phyloP scores from a whole-genome alignment of 1,140 invertebrate species.

The Drosophila asahinai region DNA sequence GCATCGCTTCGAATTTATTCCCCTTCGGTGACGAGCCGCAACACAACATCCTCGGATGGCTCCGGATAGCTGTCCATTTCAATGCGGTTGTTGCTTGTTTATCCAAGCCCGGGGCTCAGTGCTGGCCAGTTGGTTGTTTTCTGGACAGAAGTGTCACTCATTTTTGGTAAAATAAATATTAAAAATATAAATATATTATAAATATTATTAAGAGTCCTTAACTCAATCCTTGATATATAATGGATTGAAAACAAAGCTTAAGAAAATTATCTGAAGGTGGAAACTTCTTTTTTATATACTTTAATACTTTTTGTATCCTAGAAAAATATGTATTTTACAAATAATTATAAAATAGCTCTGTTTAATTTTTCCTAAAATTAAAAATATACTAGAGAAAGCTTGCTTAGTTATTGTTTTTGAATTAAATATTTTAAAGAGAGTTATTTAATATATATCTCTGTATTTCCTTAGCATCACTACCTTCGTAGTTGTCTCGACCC shows the following conservation, averaged over 20 bases:
- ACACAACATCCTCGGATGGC: constrained; percentile 26
- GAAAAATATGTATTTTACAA: no score
- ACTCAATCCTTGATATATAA: neutral
- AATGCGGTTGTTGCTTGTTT: constrained; percentile 65
- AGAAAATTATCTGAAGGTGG: no score
- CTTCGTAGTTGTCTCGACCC: constrained; percentile 24
- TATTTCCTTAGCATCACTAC: constrained; percentile 15
- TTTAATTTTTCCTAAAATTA: no score
- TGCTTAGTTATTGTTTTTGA: no score
- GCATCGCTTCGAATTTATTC: constrained; percentile 67
- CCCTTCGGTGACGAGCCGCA: constrained; percentile 55
- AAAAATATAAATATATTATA: no score
- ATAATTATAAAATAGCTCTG: no score
- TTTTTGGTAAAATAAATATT: neutral
- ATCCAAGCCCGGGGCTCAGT: constrained; percentile 33
- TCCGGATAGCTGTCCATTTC: constrained; percentile 53
- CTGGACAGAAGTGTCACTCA: neutral
- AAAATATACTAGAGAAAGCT: no score
- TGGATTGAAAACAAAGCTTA: neutral
- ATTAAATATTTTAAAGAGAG: neutral
- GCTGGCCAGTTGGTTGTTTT: constrained; percentile 12
- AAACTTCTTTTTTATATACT: no score
- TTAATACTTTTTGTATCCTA: no score
- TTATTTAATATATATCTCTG: neutral
- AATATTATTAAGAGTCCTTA: no score